These are phyloP conservation scores for Falco biarmicus DNA, from an alignment of 2,797 vertebrate genomes.

Conservation along the genomic window DNA sequence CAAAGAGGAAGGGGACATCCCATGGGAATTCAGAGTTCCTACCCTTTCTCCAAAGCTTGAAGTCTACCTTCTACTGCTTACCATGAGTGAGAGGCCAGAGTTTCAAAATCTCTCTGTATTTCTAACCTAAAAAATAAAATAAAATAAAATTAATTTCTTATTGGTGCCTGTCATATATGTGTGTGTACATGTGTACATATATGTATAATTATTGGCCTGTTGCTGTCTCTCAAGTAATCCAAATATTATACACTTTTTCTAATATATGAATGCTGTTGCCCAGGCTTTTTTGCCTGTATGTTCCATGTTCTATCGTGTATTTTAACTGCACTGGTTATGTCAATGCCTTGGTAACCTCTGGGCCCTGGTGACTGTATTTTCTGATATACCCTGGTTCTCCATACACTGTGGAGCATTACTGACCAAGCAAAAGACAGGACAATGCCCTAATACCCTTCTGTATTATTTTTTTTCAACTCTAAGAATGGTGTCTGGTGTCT, in stretches of 20 bases:
- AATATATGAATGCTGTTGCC: not conserved
- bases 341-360: not conserved
- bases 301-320: not conserved
- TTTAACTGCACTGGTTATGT: not conserved
- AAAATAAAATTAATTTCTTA: not conserved
- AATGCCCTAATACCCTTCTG: not conserved
- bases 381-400: not conserved
- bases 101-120: not conserved
- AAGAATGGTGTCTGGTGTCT: not conserved
- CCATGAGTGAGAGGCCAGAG: not conserved
- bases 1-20: not conserved
- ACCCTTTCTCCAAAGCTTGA: not conserved
- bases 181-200: rapidly evolving
- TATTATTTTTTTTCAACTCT: not conserved
- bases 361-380: not conserved
- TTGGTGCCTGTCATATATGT: not conserved
- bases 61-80: not conserved
- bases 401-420: not conserved
- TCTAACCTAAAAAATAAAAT: not conserved
- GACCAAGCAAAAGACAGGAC: not conserved
- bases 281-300: not conserved
- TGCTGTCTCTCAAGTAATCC: not conserved
- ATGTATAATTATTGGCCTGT: not conserved
- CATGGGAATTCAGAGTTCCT: not conserved
- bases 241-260: not conserved